Percentiles rank a stretch among this genome's conserved stretches.
Evolutionary conservation across 2,888 invertebrate species (phyloP).

Genomic region (Orgyia antiqua): DNA sequence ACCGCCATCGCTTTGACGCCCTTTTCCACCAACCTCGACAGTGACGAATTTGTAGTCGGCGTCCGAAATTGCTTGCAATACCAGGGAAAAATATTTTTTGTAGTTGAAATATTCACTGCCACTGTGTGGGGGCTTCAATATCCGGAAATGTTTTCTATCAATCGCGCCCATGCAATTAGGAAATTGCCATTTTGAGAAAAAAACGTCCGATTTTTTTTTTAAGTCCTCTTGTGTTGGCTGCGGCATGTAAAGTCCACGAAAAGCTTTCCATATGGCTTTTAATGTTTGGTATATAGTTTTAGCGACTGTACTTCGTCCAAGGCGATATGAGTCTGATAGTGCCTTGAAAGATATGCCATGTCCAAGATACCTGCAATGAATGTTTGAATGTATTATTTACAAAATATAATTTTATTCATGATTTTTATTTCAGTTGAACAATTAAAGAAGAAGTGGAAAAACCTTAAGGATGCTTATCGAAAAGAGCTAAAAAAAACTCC

Average conservation of each 20-base stretch:
- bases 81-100: slow-evolving; percentile 5
- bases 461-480: slow-evolving; percentile 5
- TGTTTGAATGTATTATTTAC: no score
- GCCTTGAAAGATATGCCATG: slow-evolving; percentile 17
- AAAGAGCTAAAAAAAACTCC: slow-evolving; percentile 5
- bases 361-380: slow-evolving; percentile 3
- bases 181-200: slow-evolving; percentile 8
- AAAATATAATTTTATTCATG: slow-evolving; percentile 16
- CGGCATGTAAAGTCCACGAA: neutral
- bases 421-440: slow-evolving; percentile 4
- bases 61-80: slow-evolving; percentile 8
- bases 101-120: slow-evolving; percentile 2
- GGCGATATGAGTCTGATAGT: slow-evolving; percentile 13
- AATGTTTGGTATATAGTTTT: slow-evolving; percentile 12
- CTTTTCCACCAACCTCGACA: slow-evolving; percentile 11
- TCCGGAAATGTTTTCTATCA: slow-evolving; percentile 3
- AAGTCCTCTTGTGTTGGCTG: slow-evolving; percentile 2
- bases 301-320: slow-evolving; percentile 16
- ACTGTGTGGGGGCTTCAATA: neutral
- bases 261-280: slow-evolving; percentile 14
- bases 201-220: slow-evolving; percentile 4
- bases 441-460: slow-evolving; percentile 7
- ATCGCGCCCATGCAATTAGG: slow-evolving; percentile 4
- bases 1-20: slow-evolving; percentile 7
- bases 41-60: slow-evolving; percentile 11